Evolutionary conservation across 2,113 vertebrate species (phyloP).

Genomic region (Hemichromis elongatus): DNA sequence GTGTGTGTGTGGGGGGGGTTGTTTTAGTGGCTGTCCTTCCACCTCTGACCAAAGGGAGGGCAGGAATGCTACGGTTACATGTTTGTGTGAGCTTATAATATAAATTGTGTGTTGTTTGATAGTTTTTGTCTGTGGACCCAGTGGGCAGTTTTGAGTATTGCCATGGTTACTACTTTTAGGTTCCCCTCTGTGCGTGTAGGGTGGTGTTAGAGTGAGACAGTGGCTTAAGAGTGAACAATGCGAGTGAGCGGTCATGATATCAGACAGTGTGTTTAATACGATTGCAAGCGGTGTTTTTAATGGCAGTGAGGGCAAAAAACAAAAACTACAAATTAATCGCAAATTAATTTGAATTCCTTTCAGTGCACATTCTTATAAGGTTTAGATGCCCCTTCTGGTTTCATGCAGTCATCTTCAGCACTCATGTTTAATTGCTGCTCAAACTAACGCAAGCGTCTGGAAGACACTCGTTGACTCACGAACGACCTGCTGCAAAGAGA

Average conservation of each 20-base stretch:
- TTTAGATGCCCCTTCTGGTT: not conserved
- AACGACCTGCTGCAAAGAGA: not conserved
- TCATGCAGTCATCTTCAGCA: not conserved
- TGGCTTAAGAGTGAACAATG: not conserved
- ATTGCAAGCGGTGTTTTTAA: not conserved
- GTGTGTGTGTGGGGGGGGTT: not conserved
- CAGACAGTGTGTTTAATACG: not conserved
- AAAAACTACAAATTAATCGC: not conserved
- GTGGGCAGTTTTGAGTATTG: constrained; percentile 11
- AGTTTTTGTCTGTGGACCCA: not conserved
- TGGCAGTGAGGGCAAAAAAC: not conserved
- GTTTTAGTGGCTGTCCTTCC: constrained; percentile 15
- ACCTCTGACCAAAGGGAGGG: constrained; percentile 18
- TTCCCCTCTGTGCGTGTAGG: not conserved
- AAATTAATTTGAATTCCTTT: not conserved
- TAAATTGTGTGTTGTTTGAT: not conserved
- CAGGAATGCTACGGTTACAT: constrained; percentile 21
- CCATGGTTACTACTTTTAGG: constrained; percentile 56
- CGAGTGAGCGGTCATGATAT: not conserved
- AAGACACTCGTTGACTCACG: not conserved
- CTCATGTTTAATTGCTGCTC: not conserved
- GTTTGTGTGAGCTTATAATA: not conserved
- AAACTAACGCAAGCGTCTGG: not conserved
- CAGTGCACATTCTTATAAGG: not conserved
- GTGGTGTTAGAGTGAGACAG: constrained; percentile 12